phyloP scores from a whole-genome alignment of 2,797 vertebrate species.

The Nannoperca obscura region DNA sequence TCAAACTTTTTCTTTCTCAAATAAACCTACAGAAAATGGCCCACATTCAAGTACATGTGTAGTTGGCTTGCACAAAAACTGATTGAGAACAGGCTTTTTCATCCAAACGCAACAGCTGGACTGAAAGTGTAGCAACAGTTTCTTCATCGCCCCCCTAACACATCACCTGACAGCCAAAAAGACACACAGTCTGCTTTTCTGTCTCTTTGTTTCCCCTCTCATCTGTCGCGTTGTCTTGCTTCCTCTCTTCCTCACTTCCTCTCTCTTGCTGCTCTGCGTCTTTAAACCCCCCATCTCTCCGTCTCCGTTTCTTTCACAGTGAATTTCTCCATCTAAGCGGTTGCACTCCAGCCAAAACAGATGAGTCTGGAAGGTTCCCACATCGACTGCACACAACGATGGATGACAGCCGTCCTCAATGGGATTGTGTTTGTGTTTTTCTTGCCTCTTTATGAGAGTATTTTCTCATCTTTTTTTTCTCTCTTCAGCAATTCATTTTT shows the following conservation, averaged over 20 bases:
- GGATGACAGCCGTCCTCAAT: slow-evolving; percentile 47
- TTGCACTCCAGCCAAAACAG: slow-evolving; percentile 57
- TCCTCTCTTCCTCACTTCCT: slow-evolving; percentile 26
- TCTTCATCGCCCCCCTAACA: neutral
- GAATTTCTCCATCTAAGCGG: slow-evolving; percentile 52
- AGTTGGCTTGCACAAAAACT: neutral
- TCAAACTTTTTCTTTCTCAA: neutral
- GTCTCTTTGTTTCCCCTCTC: slow-evolving; percentile 35
- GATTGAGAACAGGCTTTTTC: slow-evolving; percentile 1
- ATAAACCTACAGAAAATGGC: neutral
- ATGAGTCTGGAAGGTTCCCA: slow-evolving; percentile 56
- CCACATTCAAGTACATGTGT: neutral
- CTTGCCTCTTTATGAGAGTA: slow-evolving; percentile 4
- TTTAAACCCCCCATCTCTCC: neutral
- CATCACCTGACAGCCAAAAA: slow-evolving; percentile 34
- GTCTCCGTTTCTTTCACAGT: slow-evolving; percentile 32
- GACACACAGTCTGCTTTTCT: slow-evolving; percentile 1
- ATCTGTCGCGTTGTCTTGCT: slow-evolving; percentile 39
- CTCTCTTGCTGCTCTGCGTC: slow-evolving; percentile 2
- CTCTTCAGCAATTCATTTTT: slow-evolving; percentile 18
- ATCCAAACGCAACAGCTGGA: slow-evolving; percentile 38
- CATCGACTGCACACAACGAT: slow-evolving; percentile 7
- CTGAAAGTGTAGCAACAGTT: slow-evolving; percentile 23
- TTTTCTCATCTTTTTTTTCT: slow-evolving; percentile 29
- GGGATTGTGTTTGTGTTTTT: slow-evolving; percentile 27